Conservation (phyloP, 2,888 invertebrate genomes). For the Scaptomyza reducta region DNA sequence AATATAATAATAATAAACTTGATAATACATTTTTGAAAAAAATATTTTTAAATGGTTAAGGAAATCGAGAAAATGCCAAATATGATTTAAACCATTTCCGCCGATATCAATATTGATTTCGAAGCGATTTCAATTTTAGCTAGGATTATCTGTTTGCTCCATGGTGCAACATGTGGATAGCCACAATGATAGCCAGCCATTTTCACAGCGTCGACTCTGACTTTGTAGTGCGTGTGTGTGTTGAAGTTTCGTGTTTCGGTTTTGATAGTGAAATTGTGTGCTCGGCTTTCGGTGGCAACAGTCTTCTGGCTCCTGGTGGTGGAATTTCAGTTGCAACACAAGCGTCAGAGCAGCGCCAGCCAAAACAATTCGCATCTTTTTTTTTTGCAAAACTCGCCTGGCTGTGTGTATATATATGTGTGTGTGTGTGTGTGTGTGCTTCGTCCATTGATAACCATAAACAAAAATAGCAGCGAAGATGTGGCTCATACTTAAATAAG, state of each 20-base stretch:
- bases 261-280: constrained; percentile 54
- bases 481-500: constrained; percentile 21
- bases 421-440: neutral
- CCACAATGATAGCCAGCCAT: constrained; percentile 17
- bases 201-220: constrained; percentile 41
- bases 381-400: neutral
- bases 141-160: neutral
- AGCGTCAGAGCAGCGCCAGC: constrained; percentile 46
- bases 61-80: too few relatives aligned
- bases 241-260: constrained; percentile 31
- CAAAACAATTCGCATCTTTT: constrained; percentile 36
- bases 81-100: too few relatives aligned
- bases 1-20: too few relatives aligned
- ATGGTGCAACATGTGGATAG: constrained; percentile 5
- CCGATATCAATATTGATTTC: too few relatives aligned
- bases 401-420: neutral
- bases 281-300: constrained; percentile 55
- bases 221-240: constrained; percentile 6
- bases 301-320: constrained; percentile 47
- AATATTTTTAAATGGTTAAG: too few relatives aligned
- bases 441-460: constrained; percentile 33
- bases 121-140: neutral
- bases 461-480: constrained; percentile 34
- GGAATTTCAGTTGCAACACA: constrained; percentile 54
- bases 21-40: too few relatives aligned